Evolutionary conservation across 2,888 invertebrate species (phyloP), one percentile per base, ranked within the genome.

Genomic region (Lissocephala sabroskyi): DNA sequence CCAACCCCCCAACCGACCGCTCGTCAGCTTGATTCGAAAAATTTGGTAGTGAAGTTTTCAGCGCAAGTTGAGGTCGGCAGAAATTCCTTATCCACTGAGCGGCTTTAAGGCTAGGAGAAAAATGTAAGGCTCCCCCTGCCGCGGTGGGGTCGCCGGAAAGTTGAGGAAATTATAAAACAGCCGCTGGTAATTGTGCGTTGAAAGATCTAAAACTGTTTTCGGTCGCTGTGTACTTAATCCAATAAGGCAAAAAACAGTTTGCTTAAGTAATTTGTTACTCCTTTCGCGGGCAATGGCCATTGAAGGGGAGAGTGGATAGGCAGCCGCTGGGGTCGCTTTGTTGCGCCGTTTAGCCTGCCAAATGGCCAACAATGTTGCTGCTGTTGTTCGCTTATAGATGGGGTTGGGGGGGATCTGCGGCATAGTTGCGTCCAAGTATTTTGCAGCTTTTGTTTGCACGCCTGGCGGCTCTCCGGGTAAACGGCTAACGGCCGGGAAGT

Each of bases 161-260:
- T 37, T 37, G 26, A 33, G 16, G 61, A 76, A 68, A 65, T 76
- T 71, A 73, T 76, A 76, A 73, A 76, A 76, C 58, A 60, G 77
- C 71, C 71, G 70, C 63, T 65, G 76, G 76, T 71, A 76, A 73
- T 76, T 71, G 74, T 57, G 61, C 58, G 59, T 60, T 65, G 65
- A 59, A 68, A 68, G 70, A 65, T 70, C 61, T 53, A 59, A 70
- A 62, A 62, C 57, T 52, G 48, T 54, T 56, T 53, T 46, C 23
- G 45, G 43, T 42, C 9, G 7, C 47, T 35, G 23, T 33, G 46
- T 45, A 54, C 59, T 63, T 73, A 71, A 71, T 76, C 71, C 70
- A 76, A 71, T 71, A 76, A 76, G 70, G 65, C 74, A 71, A 59
- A 61, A 16, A 75, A 71, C 71, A 68, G 77, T 73, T 73, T 68